Conservation (phyloP, 37 sponge, comb jelly and placozoan genomes). For the Oscarella lobularis region DNA sequence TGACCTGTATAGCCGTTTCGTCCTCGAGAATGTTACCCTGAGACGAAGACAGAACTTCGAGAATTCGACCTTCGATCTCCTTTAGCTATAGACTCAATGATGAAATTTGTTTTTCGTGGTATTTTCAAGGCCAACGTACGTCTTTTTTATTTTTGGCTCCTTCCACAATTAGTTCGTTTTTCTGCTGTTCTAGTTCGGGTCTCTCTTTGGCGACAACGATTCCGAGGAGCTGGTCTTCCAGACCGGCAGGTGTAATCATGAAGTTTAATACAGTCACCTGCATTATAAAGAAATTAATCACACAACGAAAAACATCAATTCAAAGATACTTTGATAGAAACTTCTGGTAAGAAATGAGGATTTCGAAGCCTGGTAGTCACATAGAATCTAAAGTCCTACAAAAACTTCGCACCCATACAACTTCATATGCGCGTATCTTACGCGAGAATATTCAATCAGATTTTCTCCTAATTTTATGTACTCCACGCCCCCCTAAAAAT, state of each 20-base stretch:
- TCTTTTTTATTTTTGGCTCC: conserved; percentile 6
- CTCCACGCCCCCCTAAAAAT: background rate
- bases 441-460: background rate
- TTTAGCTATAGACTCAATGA: conserved; percentile 10
- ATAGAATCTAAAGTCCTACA: conserved; percentile 7
- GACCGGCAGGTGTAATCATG: conserved; percentile 6
- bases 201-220: conserved; percentile 7
- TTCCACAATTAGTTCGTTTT: background rate
- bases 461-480: background rate
- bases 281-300: background rate
- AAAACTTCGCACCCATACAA: too few relatives aligned
- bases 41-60: conserved; percentile 8
- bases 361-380: conserved; percentile 9
- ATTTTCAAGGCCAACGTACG: background rate
- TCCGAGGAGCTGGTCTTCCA: conserved; percentile 10
- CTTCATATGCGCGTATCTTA: too few relatives aligned
- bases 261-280: conserved; percentile 3
- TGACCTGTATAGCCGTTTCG: conserved; percentile 7
- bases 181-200: background rate
- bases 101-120: background rate
- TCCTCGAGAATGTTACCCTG: conserved; percentile 19
- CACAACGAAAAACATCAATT: background rate
- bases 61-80: conserved; percentile 25
- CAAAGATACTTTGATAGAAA: background rate
- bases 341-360: conserved; percentile 4